Conservation (phyloP, 2,797 vertebrate species). For the Nasua narica region DNA sequence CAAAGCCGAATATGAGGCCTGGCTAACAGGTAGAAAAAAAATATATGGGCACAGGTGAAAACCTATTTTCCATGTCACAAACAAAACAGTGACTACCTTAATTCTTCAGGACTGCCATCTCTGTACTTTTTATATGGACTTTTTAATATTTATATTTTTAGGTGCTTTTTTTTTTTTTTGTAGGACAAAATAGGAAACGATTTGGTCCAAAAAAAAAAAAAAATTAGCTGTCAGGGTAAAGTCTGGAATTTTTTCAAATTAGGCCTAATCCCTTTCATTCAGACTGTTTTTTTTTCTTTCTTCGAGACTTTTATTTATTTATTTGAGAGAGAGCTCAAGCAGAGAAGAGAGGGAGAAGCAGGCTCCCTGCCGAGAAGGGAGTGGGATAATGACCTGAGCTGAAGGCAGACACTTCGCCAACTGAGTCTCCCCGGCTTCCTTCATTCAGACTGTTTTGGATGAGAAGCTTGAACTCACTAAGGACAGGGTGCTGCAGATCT, state of each 20-base stretch:
- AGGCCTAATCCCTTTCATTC: background rate
- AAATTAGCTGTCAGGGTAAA: background rate
- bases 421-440: background rate
- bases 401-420: background rate
- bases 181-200: background rate
- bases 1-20: background rate
- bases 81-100: background rate
- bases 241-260: background rate
- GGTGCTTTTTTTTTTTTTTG: background rate
- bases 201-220: background rate
- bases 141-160: background rate
- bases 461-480: background rate
- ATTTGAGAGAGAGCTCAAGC: background rate
- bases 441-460: background rate
- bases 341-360: background rate
- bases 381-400: background rate
- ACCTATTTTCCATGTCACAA: background rate
- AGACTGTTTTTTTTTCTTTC: background rate
- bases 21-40: background rate
- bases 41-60: background rate
- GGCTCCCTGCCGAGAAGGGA: background rate
- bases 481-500: background rate
- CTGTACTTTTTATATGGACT: background rate
- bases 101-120: background rate
- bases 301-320: background rate